Conservation (phyloP, 2,113 vertebrate species). For the Halcyon senegalensis region DNA sequence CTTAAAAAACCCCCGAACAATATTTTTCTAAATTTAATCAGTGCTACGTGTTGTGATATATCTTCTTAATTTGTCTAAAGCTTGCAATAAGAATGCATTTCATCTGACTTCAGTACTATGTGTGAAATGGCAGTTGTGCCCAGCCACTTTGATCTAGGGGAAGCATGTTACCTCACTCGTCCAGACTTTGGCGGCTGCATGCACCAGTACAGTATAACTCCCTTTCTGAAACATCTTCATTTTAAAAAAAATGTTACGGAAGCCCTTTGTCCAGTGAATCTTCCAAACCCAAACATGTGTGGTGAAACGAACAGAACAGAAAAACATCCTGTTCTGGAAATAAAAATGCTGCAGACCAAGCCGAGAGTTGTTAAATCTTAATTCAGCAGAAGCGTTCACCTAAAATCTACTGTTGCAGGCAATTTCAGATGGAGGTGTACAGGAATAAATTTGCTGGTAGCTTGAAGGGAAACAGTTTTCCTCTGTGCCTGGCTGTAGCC, state of each 20-base stretch:
- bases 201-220: not conserved
- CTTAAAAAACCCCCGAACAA: not conserved
- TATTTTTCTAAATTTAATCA: slow-evolving; percentile 52
- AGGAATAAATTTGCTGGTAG: not conserved
- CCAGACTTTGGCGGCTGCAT: not conserved
- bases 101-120: not conserved
- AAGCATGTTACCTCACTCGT: not conserved
- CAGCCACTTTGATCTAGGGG: not conserved
- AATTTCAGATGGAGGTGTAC: not conserved
- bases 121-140: not conserved
- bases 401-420: not conserved
- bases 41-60: not conserved
- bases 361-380: not conserved
- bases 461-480: not conserved
- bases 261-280: not conserved
- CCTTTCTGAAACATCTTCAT: not conserved
- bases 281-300: not conserved
- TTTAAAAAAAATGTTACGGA: not conserved
- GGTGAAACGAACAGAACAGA: not conserved
- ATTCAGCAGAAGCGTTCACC: not conserved
- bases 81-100: not conserved
- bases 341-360: not conserved
- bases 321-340: not conserved
- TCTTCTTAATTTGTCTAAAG: not conserved
- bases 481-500: slow-evolving; percentile 4